Conservation (phyloP, 2,797 vertebrate genomes). For the Helarctos malayanus region DNA sequence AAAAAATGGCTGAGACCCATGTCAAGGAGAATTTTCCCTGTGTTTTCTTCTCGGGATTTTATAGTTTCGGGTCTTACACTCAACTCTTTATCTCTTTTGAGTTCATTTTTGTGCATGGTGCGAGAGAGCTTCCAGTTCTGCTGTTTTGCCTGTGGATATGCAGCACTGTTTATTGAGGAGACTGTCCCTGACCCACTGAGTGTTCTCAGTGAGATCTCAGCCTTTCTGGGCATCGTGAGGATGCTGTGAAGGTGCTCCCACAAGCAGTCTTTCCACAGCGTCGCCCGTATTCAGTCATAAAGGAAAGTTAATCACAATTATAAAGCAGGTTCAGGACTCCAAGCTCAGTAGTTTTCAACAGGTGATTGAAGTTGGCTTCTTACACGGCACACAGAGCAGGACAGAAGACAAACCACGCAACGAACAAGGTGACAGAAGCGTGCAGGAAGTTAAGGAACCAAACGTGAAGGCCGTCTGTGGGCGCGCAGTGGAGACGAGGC, state of each 20-base stretch:
- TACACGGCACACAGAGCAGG: not conserved
- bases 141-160: not conserved
- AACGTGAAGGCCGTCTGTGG: no score
- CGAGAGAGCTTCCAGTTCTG: no score
- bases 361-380: not conserved
- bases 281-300: not conserved
- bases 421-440: no score
- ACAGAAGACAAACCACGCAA: not conserved
- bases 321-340: not conserved
- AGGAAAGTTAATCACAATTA: not conserved
- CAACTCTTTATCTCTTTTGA: no score
- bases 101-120: not conserved
- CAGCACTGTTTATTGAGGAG: not conserved
- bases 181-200: not conserved
- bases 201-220: not conserved
- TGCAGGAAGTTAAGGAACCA: no score
- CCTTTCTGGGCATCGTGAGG: not conserved
- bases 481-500: no score
- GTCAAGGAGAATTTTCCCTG: not conserved
- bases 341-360: not conserved
- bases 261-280: accelerated
- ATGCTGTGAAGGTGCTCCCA: not conserved
- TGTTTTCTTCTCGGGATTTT: not conserved
- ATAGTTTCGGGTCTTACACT: not conserved
- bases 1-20: not conserved